These are phyloP conservation scores for Pogonocherus hispidulus DNA, from an alignment of 2,888 invertebrate species.

Conservation along the genomic window DNA sequence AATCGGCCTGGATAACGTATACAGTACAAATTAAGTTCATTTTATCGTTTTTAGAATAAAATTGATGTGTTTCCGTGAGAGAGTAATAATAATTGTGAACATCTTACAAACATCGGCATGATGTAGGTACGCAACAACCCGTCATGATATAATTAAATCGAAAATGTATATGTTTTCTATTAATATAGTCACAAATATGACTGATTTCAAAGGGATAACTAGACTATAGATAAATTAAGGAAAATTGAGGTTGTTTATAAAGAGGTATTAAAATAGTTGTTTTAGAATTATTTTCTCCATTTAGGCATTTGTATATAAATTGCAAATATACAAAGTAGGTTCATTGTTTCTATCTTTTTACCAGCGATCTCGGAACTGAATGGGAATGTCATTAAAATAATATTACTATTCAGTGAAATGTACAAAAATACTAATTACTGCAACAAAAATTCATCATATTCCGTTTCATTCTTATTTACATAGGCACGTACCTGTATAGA, in stretches of 20 bases:
- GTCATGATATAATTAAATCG: too few relatives aligned
- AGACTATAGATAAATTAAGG: too few relatives aligned
- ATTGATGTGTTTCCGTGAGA: constrained; percentile 3
- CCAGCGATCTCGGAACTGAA: neutral
- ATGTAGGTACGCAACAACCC: too few relatives aligned
- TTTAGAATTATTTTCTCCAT: neutral
- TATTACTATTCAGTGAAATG: neutral
- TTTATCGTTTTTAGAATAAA: constrained; percentile 4
- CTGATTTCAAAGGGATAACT: too few relatives aligned
- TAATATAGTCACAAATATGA: too few relatives aligned
- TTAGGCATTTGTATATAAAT: neutral
- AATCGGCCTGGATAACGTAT: neutral
- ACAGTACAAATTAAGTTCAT: constrained; percentile 1
- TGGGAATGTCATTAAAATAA: neutral
- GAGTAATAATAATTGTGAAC: neutral
- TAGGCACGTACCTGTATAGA: too few relatives aligned
- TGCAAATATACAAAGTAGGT: neutral
- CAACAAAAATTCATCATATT: neutral
- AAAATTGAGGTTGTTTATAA: too few relatives aligned
- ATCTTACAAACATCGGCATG: too few relatives aligned
- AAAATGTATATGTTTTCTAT: too few relatives aligned
- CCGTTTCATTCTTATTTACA: too few relatives aligned
- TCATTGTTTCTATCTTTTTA: neutral
- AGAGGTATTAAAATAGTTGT: too few relatives aligned
- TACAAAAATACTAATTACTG: neutral